A percentile compares a stretch with the other conserved stretches of the same genome.
Conservation (phyloP, 2,888 invertebrate species). For the Acleris laterana region DNA sequence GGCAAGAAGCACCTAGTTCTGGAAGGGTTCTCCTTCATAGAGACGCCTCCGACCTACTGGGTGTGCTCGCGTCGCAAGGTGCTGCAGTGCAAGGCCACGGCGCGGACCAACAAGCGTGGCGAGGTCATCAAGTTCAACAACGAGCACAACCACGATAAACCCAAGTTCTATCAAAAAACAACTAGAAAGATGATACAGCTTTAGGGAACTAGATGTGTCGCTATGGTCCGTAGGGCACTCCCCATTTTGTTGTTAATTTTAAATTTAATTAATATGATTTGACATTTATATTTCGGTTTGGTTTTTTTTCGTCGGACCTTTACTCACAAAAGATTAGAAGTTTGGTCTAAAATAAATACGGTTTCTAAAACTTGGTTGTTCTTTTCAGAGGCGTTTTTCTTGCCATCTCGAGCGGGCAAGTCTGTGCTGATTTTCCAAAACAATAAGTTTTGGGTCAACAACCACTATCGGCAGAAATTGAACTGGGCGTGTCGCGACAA, state of each 20-base stretch:
- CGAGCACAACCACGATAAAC: slow-evolving; percentile 65
- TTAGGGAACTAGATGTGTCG: slow-evolving; percentile 35
- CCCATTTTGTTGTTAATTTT: neutral
- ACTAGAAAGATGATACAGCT: slow-evolving; percentile 59
- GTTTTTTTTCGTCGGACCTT: no score
- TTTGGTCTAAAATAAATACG: neutral
- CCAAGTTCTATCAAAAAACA: slow-evolving; percentile 62
- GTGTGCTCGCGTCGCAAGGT: slow-evolving; percentile 57
- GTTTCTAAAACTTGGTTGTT: slow-evolving; percentile 38
- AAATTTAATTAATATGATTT: slow-evolving; percentile 12
- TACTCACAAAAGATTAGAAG: neutral
- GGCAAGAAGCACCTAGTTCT: slow-evolving; percentile 64
- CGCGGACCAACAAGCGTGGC: slow-evolving; percentile 63
- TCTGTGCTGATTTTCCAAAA: slow-evolving; percentile 73
- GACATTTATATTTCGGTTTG: neutral
- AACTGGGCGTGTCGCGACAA: slow-evolving; percentile 81
- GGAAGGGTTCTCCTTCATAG: slow-evolving; percentile 63
- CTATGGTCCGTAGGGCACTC: neutral
- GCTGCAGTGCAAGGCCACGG: slow-evolving; percentile 56
- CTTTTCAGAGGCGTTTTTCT: slow-evolving; percentile 74
- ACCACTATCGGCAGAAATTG: slow-evolving; percentile 73
- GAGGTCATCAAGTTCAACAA: slow-evolving; percentile 58
- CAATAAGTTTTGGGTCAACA: slow-evolving; percentile 81
- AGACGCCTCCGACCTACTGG: slow-evolving; percentile 56
- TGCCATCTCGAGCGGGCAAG: slow-evolving; percentile 78